Conservation (phyloP, 1,140 invertebrate genomes). For the Drosophila pseudoobscura region DNA sequence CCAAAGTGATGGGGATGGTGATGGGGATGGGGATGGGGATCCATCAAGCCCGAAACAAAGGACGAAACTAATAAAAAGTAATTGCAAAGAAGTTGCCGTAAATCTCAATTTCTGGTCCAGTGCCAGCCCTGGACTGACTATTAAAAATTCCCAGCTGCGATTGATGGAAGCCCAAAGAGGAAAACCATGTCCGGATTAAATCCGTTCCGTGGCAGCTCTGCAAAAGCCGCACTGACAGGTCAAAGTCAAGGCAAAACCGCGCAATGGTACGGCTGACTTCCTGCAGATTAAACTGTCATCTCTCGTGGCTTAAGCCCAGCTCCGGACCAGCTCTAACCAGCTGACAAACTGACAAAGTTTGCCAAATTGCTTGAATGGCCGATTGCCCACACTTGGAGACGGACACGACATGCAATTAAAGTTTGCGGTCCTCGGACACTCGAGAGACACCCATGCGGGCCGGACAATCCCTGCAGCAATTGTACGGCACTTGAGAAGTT, state of each 20-base stretch:
- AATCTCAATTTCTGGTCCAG: slow-evolving; percentile 28
- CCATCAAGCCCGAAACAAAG: slow-evolving; percentile 25
- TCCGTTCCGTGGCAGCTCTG: no score
- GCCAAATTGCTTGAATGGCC: slow-evolving; percentile 48
- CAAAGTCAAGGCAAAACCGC: not conserved
- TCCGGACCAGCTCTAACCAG: not conserved
- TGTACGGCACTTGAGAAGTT: slow-evolving; percentile 27
- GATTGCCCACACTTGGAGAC: slow-evolving; percentile 48
- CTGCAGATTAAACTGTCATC: slow-evolving; percentile 46
- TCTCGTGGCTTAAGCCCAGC: slow-evolving; percentile 23
- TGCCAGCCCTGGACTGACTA: slow-evolving; percentile 21
- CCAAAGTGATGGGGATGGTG: slow-evolving; percentile 35
- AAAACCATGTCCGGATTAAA: not conserved
- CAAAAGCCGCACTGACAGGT: not conserved
- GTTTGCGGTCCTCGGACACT: slow-evolving; percentile 43
- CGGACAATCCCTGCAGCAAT: slow-evolving; percentile 27
- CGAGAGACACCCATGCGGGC: slow-evolving; percentile 20
- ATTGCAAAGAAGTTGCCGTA: slow-evolving; percentile 41
- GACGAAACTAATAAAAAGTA: slow-evolving; percentile 38
- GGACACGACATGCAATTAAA: slow-evolving; percentile 54
- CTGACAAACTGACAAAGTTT: slow-evolving; percentile 21
- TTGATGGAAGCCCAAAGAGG: slow-evolving; percentile 24
- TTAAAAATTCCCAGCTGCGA: slow-evolving; percentile 36
- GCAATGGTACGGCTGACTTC: not conserved
- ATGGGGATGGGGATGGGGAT: slow-evolving; percentile 26